Base-by-base conservation (phyloP, 2,888 invertebrate genomes). In the Diloba caeruleocephala region DNA sequence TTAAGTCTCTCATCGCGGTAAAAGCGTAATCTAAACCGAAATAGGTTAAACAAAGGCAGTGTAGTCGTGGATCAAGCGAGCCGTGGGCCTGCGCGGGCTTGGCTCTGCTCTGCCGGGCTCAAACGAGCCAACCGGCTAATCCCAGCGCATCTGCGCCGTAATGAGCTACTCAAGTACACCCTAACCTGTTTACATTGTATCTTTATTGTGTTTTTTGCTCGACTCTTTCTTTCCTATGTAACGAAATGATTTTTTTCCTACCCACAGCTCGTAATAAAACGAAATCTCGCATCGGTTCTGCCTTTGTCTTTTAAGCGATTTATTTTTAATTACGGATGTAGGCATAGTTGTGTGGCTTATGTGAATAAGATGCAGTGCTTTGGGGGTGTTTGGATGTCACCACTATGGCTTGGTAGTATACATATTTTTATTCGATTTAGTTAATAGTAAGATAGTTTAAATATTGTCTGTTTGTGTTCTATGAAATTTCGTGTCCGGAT, bases 111-210 rank as follows among this genome's bases (percentile, higher is more conserved):
- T 60, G 60, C 52, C 69, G 59, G 50, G 74, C 76, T 76, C 80
- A 76, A 80, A 78, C 79, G 82, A 82, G 60, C 81, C 80, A 85
- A 76, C 78, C 84, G 81, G 82, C 90, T 90, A 90, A 91, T 89
- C 85, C 88, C 74, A 73, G 71, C 87, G 89, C 89, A 90, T 91
- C 92, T 89, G 86, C 86, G 77, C 71, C 81, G 84, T 93, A 92
- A 93, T 93, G 92, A 93, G 92, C 92, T 85, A 88, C 93, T 92
- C 92, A 91, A 92, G 92, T 91, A 90, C 91, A 77, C 88, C 84
- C 84, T 92, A 92, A 92, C 92, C 91, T 93, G 93, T 93, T 92
- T 93, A 92, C 93, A 92, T 90, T 92, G 92, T 92, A 85, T 90
- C 92, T 92, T 93, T 93, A 93, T 93, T 93, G 92, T 92, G 92